Evolutionary conservation across 30 jellyfish, hydroid and myxozoan genomes (phyloP), one percentile per base, ranked within the genome.

Genomic region (Nemopilema nomurai): DNA sequence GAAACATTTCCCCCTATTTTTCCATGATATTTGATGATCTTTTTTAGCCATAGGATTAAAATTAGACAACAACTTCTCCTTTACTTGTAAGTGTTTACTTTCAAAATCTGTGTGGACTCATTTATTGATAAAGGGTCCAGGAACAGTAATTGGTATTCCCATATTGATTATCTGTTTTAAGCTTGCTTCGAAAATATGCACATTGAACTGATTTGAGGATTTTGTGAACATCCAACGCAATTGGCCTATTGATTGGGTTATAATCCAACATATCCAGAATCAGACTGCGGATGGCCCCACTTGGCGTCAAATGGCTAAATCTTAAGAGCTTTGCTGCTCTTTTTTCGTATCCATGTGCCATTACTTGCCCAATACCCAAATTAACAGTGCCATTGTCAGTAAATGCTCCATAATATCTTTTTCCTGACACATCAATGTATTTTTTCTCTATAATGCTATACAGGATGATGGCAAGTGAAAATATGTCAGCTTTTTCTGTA

Each of bases 401-500:
- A 88, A 88, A 88, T 26, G 88, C 87, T 50, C 96, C 96, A 71
- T 28, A 88, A 72, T 69, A 80, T 20, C 70, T 41, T 18, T 62
- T 52, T 18, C 69, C 49, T 8, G 52, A 64, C 1, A 71, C 69
- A 26, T 17, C 63, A 28, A 57, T 31, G 53, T 22, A 79, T 63
- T 73, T 83, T 33, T 77, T 87, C 27, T 88, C 88, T 22, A 75
- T 28, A 13, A 88, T 88, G 53, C 91, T 30, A 73, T 50, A 80
- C 26, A 79, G 81, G 19, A 88, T 57, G 27, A 81, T 79, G 1
- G 91, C 96, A 63, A 88, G 83, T 21, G 96, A 79, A 50, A 88
- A 88, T 20, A 88, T 67, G 49, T 88, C 96, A 19, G 96, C 96
- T 24, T 74, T 79, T 65, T 88, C 91, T 7, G 69, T 81, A 67